Conservation (phyloP, 1,140 invertebrate species). For the Venustaconcha ellipsiformis region DNA sequence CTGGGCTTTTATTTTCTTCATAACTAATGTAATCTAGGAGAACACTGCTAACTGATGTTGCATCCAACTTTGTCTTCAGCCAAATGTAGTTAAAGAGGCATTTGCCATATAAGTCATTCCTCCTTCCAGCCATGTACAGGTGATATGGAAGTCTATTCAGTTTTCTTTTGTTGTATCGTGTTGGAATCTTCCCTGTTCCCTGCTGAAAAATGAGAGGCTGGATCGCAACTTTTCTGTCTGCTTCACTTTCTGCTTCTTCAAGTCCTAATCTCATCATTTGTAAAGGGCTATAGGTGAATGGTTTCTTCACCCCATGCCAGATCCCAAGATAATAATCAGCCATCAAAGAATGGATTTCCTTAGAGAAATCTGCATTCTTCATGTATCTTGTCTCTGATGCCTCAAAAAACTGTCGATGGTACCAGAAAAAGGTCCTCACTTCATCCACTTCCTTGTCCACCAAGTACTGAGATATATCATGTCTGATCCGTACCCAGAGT, state of each 20-base stretch:
- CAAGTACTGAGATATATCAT: conserved; percentile 42
- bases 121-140: conserved; percentile 39
- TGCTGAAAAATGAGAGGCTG: conserved; percentile 86
- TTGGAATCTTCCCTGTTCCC: conserved; percentile 10
- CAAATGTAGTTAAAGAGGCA: conserved; percentile 57
- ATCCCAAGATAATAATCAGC: conserved; percentile 97
- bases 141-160: conserved; percentile 56
- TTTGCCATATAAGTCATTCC: conserved; percentile 60
- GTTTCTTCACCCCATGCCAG: conserved; percentile 93
- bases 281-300: conserved; percentile 93
- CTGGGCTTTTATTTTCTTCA: conserved; percentile 72
- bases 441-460: conserved; percentile 91
- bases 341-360: conserved; percentile 95
- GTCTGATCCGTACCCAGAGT: conserved; percentile 47
- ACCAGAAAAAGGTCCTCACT: conserved; percentile 55
- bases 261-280: conserved; percentile 71
- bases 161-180: conserved; percentile 53
- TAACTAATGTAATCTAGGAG: conserved; percentile 46
- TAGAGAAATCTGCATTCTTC: conserved; percentile 92
- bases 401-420: conserved; percentile 57
- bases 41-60: conserved; percentile 47
- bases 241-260: conserved; percentile 87
- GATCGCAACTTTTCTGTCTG: conserved; percentile 93
- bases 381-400: conserved; percentile 87
- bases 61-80: conserved; percentile 50